A percentile compares a stretch with the other conserved stretches of the same genome.
Evolutionary conservation across 2,888 invertebrate species (phyloP).

Genomic region (Napeogenes inachia): DNA sequence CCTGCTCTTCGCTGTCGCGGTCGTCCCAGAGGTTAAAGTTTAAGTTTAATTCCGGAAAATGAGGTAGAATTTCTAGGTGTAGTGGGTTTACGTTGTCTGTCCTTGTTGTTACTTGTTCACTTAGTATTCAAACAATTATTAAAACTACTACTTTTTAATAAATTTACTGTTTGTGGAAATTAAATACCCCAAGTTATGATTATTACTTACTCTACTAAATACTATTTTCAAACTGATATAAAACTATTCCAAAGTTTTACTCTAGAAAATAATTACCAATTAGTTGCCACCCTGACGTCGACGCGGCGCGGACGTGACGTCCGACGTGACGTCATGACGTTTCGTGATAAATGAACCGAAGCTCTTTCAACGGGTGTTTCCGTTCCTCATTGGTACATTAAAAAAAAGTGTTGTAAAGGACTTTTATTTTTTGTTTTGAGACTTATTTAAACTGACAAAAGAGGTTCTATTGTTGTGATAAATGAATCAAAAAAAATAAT

Average conservation of each 20-base stretch:
- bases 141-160: no score
- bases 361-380: constrained; percentile 24
- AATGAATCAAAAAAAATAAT: no score
- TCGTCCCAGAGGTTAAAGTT: constrained; percentile 5
- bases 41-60: background rate
- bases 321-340: constrained; percentile 35
- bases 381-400: constrained; percentile 21
- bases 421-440: background rate
- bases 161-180: no score
- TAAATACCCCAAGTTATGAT: no score
- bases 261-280: constrained; percentile 36
- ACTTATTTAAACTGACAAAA: background rate
- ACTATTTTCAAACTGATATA: background rate
- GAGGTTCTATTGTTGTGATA: no score
- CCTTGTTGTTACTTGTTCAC: no score
- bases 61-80: no score
- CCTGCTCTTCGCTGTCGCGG: constrained; percentile 2
- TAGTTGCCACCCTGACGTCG: constrained; percentile 34
- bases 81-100: no score
- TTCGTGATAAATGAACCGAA: constrained; percentile 46
- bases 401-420: background rate
- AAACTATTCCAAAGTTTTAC: constrained; percentile 8
- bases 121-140: no score
- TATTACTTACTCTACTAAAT: no score
- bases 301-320: constrained; percentile 29